These are phyloP conservation scores for Callithrix jacchus DNA, from an alignment of 2,113 vertebrate genomes.

Conservation along the genomic window DNA sequence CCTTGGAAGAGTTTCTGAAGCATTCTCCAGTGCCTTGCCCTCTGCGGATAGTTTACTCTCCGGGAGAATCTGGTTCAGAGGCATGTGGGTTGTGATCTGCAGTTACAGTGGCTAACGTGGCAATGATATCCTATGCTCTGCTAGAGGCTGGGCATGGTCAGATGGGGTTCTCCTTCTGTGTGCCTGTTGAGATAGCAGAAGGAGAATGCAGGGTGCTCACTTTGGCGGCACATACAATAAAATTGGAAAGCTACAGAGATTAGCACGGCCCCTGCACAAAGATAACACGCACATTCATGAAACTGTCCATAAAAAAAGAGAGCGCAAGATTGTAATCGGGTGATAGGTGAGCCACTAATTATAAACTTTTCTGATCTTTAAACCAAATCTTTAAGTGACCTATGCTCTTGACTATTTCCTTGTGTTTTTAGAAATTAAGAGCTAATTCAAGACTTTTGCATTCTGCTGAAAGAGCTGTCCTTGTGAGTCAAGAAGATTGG, in stretches of 20 bases:
- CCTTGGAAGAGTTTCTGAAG: neutral
- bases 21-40: fast-evolving
- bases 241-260: neutral
- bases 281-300: neutral
- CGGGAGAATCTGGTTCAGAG: neutral
- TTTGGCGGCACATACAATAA: neutral
- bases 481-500: neutral
- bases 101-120: too few relatives aligned
- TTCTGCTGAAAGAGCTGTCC: neutral
- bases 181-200: neutral
- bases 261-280: neutral
- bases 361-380: neutral
- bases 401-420: neutral
- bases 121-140: fast-evolving
- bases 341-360: neutral
- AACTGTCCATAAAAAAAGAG: neutral
- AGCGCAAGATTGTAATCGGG: neutral
- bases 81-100: too few relatives aligned
- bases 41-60: too few relatives aligned
- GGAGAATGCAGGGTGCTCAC: neutral
- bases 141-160: fast-evolving
- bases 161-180: too few relatives aligned
- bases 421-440: neutral
- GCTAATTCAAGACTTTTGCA: neutral
- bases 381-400: neutral